A percentile compares a stretch with the other conserved stretches of the same genome.
These are phyloP conservation scores for Gephyroberyx darwinii DNA, from an alignment of 2,797 vertebrate genomes.

Conservation along the genomic window DNA sequence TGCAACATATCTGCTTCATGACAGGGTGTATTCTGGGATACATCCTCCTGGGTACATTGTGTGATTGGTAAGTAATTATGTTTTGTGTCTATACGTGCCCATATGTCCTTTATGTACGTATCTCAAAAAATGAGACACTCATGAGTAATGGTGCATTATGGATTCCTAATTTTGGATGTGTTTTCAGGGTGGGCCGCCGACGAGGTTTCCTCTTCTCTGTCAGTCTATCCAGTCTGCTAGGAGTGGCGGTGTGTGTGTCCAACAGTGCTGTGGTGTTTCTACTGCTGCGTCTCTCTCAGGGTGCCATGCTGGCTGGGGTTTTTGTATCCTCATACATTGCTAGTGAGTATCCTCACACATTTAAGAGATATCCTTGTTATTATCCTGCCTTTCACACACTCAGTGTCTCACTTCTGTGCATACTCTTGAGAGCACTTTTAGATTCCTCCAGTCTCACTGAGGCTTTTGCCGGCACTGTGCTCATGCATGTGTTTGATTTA, in stretches of 20 bases:
- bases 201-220: conserved; percentile 81
- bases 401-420: conserved; percentile 17
- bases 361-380: background rate
- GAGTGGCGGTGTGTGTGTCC: conserved; percentile 81
- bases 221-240: conserved; percentile 81
- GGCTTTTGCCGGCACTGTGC: conserved; percentile 1
- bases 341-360: conserved; percentile 73
- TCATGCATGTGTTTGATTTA: background rate
- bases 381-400: background rate
- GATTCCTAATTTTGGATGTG: conserved; percentile 6
- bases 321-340: conserved; percentile 86
- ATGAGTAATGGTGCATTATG: background rate
- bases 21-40: conserved; percentile 88
- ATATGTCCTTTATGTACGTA: background rate
- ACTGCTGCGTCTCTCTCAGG: conserved; percentile 82
- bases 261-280: conserved; percentile 78
- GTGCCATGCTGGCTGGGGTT: conserved; percentile 82
- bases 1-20: conserved; percentile 87
- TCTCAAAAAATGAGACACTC: no score
- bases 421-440: conserved; percentile 19
- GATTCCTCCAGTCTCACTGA: conserved; percentile 10
- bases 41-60: conserved; percentile 81
- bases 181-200: conserved; percentile 86
- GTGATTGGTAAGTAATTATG: conserved; percentile 82
- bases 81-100: background rate